phyloP scores from a whole-genome alignment of 2,888 invertebrate genomes.

The Drosophila algonquin region DNA sequence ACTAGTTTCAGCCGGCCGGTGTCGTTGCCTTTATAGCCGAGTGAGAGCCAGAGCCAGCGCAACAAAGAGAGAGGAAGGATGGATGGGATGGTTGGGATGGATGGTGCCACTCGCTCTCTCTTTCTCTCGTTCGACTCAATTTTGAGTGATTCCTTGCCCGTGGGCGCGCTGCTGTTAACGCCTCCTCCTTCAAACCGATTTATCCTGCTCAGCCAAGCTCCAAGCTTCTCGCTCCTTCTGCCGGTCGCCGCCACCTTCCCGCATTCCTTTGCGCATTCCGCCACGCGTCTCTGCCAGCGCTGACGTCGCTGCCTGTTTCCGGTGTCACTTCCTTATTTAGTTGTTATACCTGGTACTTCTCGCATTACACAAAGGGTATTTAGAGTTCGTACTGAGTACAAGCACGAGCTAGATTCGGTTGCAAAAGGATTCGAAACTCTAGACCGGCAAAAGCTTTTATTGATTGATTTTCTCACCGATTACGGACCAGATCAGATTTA shows the following conservation, averaged over 20 bases:
- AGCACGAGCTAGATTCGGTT: not conserved
- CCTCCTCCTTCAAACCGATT: not conserved
- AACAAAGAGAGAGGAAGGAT: constrained; percentile 17
- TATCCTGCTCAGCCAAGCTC: not conserved
- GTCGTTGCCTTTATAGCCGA: constrained; percentile 64
- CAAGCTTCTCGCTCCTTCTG: not conserved
- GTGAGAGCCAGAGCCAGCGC: constrained; percentile 1
- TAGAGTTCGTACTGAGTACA: not conserved
- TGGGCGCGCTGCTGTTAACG: not conserved
- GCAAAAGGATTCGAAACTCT: too few relatives aligned
- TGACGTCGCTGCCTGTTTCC: constrained; percentile 58
- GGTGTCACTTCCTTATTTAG: constrained; percentile 80
- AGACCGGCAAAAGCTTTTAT: not conserved
- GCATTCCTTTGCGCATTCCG: constrained; percentile 74
- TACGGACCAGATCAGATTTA: not conserved
- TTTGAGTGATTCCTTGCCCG: constrained; percentile 34
- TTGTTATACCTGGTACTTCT: constrained; percentile 47
- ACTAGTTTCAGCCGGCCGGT: constrained; percentile 78
- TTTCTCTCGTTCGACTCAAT: constrained; percentile 45
- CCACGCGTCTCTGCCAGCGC: constrained; percentile 45
- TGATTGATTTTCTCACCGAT: not conserved
- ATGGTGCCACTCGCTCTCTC: constrained; percentile 16
- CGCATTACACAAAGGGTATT: not conserved
- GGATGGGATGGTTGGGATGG: not conserved
- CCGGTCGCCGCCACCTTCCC: not conserved